Base-by-base conservation (phyloP, 2,888 invertebrate species). In the Lasioglossum calceatum region DNA sequence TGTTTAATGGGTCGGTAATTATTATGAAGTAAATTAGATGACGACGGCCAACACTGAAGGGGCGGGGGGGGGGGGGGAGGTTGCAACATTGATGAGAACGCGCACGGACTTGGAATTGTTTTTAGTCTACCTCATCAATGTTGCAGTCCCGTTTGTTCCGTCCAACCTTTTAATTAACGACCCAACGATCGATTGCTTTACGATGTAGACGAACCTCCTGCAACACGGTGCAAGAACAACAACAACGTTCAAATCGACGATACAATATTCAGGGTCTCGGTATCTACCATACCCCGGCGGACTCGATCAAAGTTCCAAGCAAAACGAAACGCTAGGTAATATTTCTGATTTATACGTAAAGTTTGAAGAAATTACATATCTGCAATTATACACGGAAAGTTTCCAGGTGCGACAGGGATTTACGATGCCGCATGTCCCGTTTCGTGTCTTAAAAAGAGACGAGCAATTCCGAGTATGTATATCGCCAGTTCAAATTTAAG, bases 1-100 rank as follows among this genome's bases (percentile, higher is more conserved):
- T 92, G 90, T 92, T 92, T 89, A 91, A 91, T 92, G 90, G 81
- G 84, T 72, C 77, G 47, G 85, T 89, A 92, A 92, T 92, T 92
- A 90, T 91, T 92, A 92, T 85, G 83, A 89, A 84, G 90, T 83
- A 91, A 91, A 91, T 91, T 91, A 91, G 87, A 84, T 73, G 82
- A 72, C 54, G 77, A 70, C 42, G 81, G 23, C 10, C 72, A 64
- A 39, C 64, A 64, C 16, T 32, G 64, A 64, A 32, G 12, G 54
- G 64, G 54, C n/a, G n/a, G n/a, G n/a, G n/a, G n/a, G n/a, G n/a
- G n/a, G n/a, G n/a, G 27, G 54, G 64, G 54, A 76, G 50, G 39
- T 44, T 83, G 72, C 83, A 85, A 83, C 85, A 83, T 85, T 85
- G 76, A 85, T 85, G 85, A 85, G 76, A 0, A 16, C 47, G 36